These are phyloP conservation scores for Temnothorax nylanderi DNA, from an alignment of 1,140 invertebrate genomes.

Conservation along the genomic window DNA sequence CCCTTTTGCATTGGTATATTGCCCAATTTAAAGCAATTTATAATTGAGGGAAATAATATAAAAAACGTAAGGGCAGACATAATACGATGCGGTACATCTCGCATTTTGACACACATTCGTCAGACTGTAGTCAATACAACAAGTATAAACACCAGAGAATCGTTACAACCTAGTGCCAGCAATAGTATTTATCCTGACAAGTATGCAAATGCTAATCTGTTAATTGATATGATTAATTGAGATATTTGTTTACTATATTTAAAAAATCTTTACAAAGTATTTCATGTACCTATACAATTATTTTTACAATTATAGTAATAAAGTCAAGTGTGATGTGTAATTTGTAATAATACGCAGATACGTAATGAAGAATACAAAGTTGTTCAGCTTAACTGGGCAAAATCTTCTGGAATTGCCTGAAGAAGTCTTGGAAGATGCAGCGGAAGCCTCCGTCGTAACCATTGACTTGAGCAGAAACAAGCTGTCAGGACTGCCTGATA, in stretches of 20 bases:
- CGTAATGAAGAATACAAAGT: conserved; percentile 90
- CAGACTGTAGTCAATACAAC: conserved; percentile 86
- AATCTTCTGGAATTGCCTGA: conserved; percentile 89
- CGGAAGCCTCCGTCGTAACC: conserved; percentile 89
- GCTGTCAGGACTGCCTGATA: conserved; percentile 88
- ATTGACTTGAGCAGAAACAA: conserved; percentile 94
- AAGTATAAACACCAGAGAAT: conserved; percentile 80
- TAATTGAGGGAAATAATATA: conserved; percentile 94
- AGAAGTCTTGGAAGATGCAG: conserved; percentile 90
- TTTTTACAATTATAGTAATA: neutral
- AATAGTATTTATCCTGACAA: conserved; percentile 88
- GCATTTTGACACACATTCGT: conserved; percentile 92
- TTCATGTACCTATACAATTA: neutral
- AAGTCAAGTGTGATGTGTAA: conserved; percentile 17
- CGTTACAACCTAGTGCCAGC: conserved; percentile 55
- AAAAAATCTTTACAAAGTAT: neutral
- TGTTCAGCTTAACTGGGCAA: conserved; percentile 89
- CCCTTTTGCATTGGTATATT: conserved; percentile 91
- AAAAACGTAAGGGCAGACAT: conserved; percentile 92
- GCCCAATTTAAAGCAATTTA: conserved; percentile 92
- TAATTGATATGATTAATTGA: conserved; percentile 26
- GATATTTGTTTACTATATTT: neutral
- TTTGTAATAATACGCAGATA: conserved; percentile 86
- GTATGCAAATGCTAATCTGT: conserved; percentile 82
- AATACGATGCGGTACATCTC: conserved; percentile 91